Evolutionary conservation across 2,113 vertebrate species (phyloP), one percentile per base, ranked within the genome.

Genomic region (Dasyornis broadbenti): DNA sequence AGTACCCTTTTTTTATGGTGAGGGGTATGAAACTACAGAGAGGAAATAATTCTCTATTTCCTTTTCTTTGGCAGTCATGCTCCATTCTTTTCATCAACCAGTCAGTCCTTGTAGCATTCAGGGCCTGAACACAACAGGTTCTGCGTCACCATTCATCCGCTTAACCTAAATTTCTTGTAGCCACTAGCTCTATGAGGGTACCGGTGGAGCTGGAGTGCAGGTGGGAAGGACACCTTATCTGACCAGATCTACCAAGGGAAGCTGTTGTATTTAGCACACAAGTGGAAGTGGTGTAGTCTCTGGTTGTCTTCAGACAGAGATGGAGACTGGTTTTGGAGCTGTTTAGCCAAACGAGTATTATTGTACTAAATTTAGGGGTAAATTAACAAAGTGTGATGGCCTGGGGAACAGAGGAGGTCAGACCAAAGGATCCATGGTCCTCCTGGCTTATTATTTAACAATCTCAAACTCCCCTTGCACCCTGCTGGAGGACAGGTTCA

Each of bases 91-190:
- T 28, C 8, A 16, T 56, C 65, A 73, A 3, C 37, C n/a, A 61
- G 15, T 22, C 54, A 42, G 28, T 65, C 22, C 76, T 77, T 44
- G 31, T 53, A 77, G 40, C 8, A 35, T 69, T 59, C 47, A 65
- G 54, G 18, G 8, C 27, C 60, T 71, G 33, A 86, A 56, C 15
- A 35, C 40, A 80, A 15, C 57, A 66, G 50, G 33, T 68, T 79
- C 61, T 95, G 28, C 0, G 0, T 79, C 53, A 30, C 40, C 16
- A 2, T 79, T 82, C 9, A 22, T 54, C 59, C 0, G 0, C 40
- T 81, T 80, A 73, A 80, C n/a, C 35, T 61, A 31, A 44, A 44
- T 70, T 80, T 78, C 13, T 44, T 60, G 26, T 31, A 53, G 47
- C 33, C 23, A 20, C 54, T 72, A 44, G 49, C n/a, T 63, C 63